phyloP scores from a whole-genome alignment of 2,888 invertebrate species.

The Deilephila elpenor region DNA sequence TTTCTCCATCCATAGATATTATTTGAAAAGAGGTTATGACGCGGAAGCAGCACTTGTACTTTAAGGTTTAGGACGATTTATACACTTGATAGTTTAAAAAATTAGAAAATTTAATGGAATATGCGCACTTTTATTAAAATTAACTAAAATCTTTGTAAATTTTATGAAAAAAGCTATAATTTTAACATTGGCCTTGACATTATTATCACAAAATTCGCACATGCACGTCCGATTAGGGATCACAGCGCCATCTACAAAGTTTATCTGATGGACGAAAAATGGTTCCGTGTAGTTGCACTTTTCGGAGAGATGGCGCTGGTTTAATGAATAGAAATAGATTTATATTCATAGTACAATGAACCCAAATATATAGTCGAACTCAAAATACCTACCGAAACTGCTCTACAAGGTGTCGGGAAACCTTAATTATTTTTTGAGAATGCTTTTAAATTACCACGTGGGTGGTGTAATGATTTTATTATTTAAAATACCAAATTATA shows the following conservation, averaged over 20 bases:
- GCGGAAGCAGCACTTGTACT: constrained; percentile 56
- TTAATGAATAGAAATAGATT: constrained; percentile 37
- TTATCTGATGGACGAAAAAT: constrained; percentile 37
- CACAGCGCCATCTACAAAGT: constrained; percentile 52
- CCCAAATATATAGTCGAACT: constrained; percentile 47
- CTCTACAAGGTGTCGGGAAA: not conserved
- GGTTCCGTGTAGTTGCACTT: constrained; percentile 35
- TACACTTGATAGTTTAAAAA: constrained; percentile 35
- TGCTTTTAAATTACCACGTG: not conserved
- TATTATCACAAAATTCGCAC: constrained; percentile 73
- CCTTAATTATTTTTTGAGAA: not conserved
- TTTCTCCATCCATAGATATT: constrained; percentile 50
- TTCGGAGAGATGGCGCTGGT: constrained; percentile 63
- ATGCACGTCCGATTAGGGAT: constrained; percentile 52
- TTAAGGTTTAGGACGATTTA: constrained; percentile 21
- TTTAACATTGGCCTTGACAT: constrained; percentile 80
- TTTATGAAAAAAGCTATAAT: constrained; percentile 38
- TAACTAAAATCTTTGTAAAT: constrained; percentile 31
- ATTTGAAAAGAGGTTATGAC: constrained; percentile 67
- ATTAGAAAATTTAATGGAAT: constrained; percentile 29
- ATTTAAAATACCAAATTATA: no score
- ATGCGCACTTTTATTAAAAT: constrained; percentile 24
- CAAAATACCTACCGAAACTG: constrained; percentile 38
- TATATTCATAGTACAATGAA: constrained; percentile 61
- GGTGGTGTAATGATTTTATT: no score